phyloP scores from a whole-genome alignment of 2,888 invertebrate species.

The Allophyes oxyacanthae region DNA sequence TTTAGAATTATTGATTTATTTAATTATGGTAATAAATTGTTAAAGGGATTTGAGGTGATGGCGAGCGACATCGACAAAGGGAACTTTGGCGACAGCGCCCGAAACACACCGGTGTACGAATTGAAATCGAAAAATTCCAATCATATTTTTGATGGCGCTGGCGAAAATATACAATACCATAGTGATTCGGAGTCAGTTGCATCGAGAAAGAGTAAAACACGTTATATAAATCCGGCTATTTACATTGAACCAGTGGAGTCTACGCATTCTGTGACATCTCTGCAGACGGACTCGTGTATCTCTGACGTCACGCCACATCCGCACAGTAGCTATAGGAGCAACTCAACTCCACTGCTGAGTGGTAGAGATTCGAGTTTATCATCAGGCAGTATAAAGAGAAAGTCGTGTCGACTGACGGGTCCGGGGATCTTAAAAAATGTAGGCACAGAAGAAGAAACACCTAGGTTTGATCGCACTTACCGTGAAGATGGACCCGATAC shows the following conservation, averaged over 20 bases:
- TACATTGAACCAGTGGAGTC: constrained; percentile 87
- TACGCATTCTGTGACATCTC: constrained; percentile 80
- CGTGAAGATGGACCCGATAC: constrained; percentile 82
- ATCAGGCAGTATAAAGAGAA: constrained; percentile 77
- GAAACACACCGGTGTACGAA: constrained; percentile 64
- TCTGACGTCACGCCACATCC: constrained; percentile 84
- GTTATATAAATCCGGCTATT: constrained; percentile 90
- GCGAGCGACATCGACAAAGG: constrained; percentile 75
- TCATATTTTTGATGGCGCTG: constrained; percentile 83
- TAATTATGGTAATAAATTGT: constrained; percentile 52
- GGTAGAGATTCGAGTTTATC: constrained; percentile 76
- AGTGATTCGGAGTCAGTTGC: constrained; percentile 82
- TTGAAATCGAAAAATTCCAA: constrained; percentile 68
- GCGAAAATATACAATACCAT: constrained; percentile 80
- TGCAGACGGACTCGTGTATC: constrained; percentile 73
- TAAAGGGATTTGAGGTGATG: constrained; percentile 67
- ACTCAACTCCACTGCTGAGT: constrained; percentile 81
- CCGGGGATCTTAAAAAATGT: constrained; percentile 45
- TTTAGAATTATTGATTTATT: constrained; percentile 36
- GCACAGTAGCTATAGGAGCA: constrained; percentile 80
- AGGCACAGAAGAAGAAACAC: constrained; percentile 69
- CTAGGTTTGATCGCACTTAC: constrained; percentile 75
- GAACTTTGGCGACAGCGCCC: constrained; percentile 80
- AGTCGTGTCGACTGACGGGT: constrained; percentile 74
- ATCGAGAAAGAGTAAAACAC: constrained; percentile 81